phyloP scores from a whole-genome alignment of 2,888 invertebrate species.

The Sminthurinus aureus region DNA sequence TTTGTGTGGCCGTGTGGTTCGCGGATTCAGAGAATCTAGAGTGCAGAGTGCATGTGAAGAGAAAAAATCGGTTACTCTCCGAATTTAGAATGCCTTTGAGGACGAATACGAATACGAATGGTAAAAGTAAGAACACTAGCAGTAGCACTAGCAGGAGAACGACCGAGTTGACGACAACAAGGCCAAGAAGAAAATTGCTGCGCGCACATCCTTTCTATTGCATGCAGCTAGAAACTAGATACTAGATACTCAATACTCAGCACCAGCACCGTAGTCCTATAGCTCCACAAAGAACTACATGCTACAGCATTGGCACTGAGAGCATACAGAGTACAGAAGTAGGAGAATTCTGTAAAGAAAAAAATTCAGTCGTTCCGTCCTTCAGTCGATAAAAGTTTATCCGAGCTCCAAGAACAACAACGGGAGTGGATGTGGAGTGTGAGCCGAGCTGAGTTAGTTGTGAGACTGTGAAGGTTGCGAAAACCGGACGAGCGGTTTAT shows the following conservation, averaged over 20 bases:
- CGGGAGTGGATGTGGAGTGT: neutral
- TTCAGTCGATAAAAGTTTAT: neutral
- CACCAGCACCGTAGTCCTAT: too few species aligned
- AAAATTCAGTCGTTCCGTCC: neutral
- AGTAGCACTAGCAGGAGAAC: neutral
- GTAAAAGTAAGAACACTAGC: neutral
- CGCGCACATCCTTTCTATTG: neutral
- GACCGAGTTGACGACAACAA: neutral
- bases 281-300: too few species aligned
- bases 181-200: neutral
- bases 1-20: neutral
- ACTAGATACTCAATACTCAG: too few species aligned
- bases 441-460: too few species aligned
- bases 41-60: neutral
- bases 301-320: neutral
- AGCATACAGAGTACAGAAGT: too few species aligned
- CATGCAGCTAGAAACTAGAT: neutral
- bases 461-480: too few species aligned
- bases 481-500: neutral
- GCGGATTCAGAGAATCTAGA: neutral
- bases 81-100: constrained; percentile 13
- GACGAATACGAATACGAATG: neutral
- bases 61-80: neutral
- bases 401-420: neutral
- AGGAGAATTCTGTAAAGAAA: too few species aligned